Evolutionary conservation across 2,113 vertebrate genomes (phyloP).

Genomic region (Oryzias curvinotus): DNA sequence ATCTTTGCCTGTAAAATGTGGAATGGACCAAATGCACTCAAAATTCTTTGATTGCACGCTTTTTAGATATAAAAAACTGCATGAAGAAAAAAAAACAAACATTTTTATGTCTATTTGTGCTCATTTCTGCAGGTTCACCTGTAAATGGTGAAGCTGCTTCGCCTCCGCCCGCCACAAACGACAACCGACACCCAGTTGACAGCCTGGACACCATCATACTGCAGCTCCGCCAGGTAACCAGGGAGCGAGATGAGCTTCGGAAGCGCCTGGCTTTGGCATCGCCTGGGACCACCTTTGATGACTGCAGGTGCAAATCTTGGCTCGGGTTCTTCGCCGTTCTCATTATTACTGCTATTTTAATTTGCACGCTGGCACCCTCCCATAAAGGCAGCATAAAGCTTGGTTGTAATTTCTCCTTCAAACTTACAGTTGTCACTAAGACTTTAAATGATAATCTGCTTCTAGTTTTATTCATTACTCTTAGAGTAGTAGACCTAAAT

Average conservation of each 20-base stretch:
- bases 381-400: not conserved
- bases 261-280: slow-evolving; percentile 91
- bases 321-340: slow-evolving; percentile 33
- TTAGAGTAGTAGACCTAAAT: no score
- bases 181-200: slow-evolving; percentile 86
- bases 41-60: no score
- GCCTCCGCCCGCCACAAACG: slow-evolving; percentile 85
- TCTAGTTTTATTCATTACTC: no score
- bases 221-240: slow-evolving; percentile 93
- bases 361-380: slow-evolving; percentile 1
- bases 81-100: slow-evolving; percentile 8
- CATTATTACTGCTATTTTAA: not conserved
- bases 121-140: slow-evolving; percentile 83
- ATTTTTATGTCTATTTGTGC: slow-evolving; percentile 46
- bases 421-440: not conserved
- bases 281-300: slow-evolving; percentile 92
- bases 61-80: not conserved
- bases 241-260: slow-evolving; percentile 94
- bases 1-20: no score
- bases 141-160: slow-evolving; percentile 88
- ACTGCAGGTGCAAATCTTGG: slow-evolving; percentile 86
- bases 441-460: no score
- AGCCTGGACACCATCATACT: slow-evolving; percentile 89
- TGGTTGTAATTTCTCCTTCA: slow-evolving; percentile 8
- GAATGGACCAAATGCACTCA: no score